Percentiles rank a stretch among this genome's conserved stretches.
These are phyloP conservation scores for Drosophila melanogaster DNA, from an alignment of 1,140 invertebrate genomes.

Conservation along the genomic window Release_6_plus_ISO1_MT NT_033779.5:21198001-21198500, in stretches of 20 bases:
- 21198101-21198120: too few species aligned
- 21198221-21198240: too few species aligned
- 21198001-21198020: constrained; percentile 25
- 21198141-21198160: too few species aligned
- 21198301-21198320: constrained; percentile 26
- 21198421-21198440: constrained; percentile 25
- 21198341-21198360: constrained; percentile 16
- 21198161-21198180: too few species aligned
- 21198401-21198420: constrained; percentile 42
- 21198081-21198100: too few species aligned
- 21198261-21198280: not conserved
- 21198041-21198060: constrained; percentile 19
- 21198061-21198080: not conserved
- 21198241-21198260: not conserved
- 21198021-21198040: constrained; percentile 13
- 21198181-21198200: not conserved
- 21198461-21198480: constrained; percentile 23
- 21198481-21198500: constrained; percentile 37
- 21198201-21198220: not conserved
- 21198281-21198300: not conserved
- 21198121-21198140: too few species aligned
- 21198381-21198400: constrained; percentile 34
- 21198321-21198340: constrained; percentile 21
- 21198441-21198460: constrained; percentile 15
- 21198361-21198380: constrained; percentile 32